phyloP scores from a whole-genome alignment of 2,797 vertebrate genomes.

The Lophius americanus region DNA sequence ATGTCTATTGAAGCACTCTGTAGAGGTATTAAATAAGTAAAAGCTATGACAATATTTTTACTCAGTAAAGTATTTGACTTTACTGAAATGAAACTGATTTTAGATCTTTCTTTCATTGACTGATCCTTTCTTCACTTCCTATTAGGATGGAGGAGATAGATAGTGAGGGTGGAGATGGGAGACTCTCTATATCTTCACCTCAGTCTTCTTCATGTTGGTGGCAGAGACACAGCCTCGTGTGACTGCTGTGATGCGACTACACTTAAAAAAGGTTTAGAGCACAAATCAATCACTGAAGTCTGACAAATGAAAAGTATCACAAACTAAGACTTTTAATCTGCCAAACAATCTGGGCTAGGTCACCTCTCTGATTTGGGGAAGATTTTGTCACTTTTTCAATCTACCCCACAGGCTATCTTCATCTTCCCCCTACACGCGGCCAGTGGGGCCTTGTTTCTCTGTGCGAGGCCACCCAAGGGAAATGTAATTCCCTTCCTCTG shows the following conservation, averaged over 20 bases:
- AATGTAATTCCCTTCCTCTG: conserved; percentile 75
- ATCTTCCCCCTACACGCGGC: conserved; percentile 47
- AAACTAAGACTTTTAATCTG: conserved; percentile 83
- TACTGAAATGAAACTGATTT: too few relatives aligned
- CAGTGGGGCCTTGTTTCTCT: conserved; percentile 65
- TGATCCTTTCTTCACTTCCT: not conserved
- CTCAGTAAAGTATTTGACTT: not conserved
- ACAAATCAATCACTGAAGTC: conserved; percentile 73
- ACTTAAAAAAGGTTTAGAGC: conserved; percentile 70
- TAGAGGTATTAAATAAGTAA: too few relatives aligned
- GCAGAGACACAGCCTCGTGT: conserved; percentile 28
- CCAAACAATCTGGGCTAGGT: conserved; percentile 76
- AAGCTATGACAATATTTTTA: not conserved
- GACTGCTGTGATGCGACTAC: conserved; percentile 49
- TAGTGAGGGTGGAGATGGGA: not conserved
- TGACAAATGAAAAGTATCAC: conserved; percentile 83
- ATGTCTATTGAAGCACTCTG: too few relatives aligned
- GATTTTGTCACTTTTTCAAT: conserved; percentile 76
- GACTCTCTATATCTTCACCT: conserved; percentile 17
- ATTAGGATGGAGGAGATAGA: not conserved
- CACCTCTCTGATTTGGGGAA: conserved; percentile 73
- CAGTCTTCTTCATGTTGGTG: conserved; percentile 36
- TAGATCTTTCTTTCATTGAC: not conserved
- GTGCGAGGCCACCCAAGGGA: conserved; percentile 63
- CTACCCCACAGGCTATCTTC: conserved; percentile 66